Evolutionary conservation across 2,888 invertebrate species (phyloP).

Genomic region (Trichopria drosophilae): DNA sequence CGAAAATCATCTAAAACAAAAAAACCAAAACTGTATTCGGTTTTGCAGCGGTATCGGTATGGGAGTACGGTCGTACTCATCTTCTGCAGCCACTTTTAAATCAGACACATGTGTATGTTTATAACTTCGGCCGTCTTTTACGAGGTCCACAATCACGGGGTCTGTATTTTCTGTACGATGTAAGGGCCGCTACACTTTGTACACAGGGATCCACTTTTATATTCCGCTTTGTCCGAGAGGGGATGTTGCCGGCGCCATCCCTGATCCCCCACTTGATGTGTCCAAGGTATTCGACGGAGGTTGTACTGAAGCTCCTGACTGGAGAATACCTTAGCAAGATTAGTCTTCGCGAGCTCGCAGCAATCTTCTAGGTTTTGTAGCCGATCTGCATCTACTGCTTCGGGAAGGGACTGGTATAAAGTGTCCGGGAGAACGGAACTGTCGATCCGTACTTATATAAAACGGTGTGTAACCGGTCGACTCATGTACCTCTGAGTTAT

Average conservation of each 20-base stretch:
- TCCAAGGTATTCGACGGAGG: background rate
- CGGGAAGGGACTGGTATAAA: too few species aligned
- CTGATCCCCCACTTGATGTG: background rate
- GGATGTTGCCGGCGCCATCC: too few species aligned
- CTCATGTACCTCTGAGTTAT: constrained; percentile 28
- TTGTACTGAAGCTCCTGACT: background rate
- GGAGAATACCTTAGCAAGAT: background rate
- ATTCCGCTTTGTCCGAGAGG: too few species aligned
- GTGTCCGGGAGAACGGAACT: too few species aligned
- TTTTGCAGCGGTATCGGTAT: too few species aligned
- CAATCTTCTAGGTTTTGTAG: background rate
- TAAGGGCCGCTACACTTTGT: background rate
- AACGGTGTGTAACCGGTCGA: constrained; percentile 35
- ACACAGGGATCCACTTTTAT: background rate
- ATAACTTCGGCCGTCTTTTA: background rate
- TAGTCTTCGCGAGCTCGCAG: background rate
- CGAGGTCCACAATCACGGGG: background rate
- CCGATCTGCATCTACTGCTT: too few species aligned
- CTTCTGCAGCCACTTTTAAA: too few species aligned
- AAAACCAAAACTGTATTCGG: too few species aligned
- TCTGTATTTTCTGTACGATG: background rate
- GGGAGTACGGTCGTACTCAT: too few species aligned
- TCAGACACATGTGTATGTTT: too few species aligned
- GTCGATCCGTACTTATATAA: constrained; percentile 31
- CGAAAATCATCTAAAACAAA: too few species aligned